Percentiles rank a stretch among this genome's conserved stretches.
These are phyloP conservation scores for Gymnocypris eckloni DNA, from an alignment of 2,797 vertebrate genomes.

Conservation along the genomic window DNA sequence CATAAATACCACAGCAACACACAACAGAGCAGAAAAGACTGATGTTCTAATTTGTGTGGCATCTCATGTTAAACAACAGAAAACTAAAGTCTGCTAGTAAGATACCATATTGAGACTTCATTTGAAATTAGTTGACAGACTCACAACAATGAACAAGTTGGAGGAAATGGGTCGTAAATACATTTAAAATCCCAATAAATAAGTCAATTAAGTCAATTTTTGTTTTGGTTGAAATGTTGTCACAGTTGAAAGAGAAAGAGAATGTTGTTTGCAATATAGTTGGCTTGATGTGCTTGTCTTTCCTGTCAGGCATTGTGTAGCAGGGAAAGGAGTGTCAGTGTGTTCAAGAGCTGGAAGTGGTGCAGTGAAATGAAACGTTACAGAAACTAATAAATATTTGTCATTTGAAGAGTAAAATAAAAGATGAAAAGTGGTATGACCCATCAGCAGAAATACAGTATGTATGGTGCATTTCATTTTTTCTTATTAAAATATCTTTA, in stretches of 20 bases:
- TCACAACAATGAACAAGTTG: conserved; percentile 13
- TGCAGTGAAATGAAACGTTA: background rate
- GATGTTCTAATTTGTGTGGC: conserved; percentile 25
- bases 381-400: conserved; percentile 4
- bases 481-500: conserved; percentile 7
- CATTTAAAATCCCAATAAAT: background rate
- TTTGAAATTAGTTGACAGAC: background rate
- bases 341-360: conserved; percentile 18
- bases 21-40: conserved; percentile 27
- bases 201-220: background rate
- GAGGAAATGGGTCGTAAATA: background rate
- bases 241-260: background rate
- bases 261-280: background rate
- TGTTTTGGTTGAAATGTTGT: background rate
- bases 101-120: conserved; percentile 12
- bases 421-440: conserved; percentile 34
- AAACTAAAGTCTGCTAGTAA: background rate
- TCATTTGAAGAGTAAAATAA: conserved; percentile 13
- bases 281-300: conserved; percentile 5
- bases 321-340: background rate
- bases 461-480: background rate
- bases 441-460: conserved; percentile 26
- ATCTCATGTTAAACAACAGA: conserved; percentile 26
- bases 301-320: conserved; percentile 9
- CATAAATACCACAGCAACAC: conserved; percentile 35